Evolutionary conservation across 1,140 invertebrate species (phyloP).

Genomic region (Trissolcus basalis): DNA sequence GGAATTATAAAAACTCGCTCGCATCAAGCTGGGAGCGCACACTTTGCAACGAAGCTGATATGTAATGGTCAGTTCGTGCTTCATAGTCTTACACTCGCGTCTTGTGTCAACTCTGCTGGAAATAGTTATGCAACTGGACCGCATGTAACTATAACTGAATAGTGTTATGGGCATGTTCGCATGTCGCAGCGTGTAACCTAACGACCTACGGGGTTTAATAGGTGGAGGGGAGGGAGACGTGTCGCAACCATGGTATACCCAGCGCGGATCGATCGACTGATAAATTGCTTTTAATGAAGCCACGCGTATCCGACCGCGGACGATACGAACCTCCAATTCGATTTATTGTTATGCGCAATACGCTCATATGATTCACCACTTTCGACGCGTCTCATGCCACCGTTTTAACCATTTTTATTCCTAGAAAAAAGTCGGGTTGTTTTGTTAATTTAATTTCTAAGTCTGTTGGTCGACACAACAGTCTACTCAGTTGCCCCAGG

Average conservation of each 20-base stretch:
- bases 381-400: constrained; percentile 13
- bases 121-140: constrained; percentile 57
- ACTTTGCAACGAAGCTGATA: no score
- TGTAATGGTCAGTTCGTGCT: constrained; percentile 51
- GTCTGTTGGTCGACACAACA: no score
- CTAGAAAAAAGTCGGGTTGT: constrained; percentile 1
- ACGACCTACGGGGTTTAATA: constrained; percentile 72
- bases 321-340: constrained; percentile 52
- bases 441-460: constrained; percentile 1
- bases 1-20: constrained; percentile 35
- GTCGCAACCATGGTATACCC: constrained; percentile 25
- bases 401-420: constrained; percentile 4
- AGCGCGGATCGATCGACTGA: constrained; percentile 65
- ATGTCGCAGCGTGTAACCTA: constrained; percentile 72
- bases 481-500: no score
- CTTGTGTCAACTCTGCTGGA: constrained; percentile 59
- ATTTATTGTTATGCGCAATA: constrained; percentile 59
- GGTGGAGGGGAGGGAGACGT: constrained; percentile 48
- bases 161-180: constrained; percentile 72
- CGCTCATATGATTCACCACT: constrained; percentile 36
- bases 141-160: constrained; percentile 67
- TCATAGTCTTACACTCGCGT: constrained; percentile 51
- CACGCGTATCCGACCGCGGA: constrained; percentile 25
- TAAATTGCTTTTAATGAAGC: constrained; percentile 74
- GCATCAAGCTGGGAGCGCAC: no score